Evolutionary conservation across 2,797 vertebrate species (phyloP).

Genomic region (Threskiornis aethiopicus): DNA sequence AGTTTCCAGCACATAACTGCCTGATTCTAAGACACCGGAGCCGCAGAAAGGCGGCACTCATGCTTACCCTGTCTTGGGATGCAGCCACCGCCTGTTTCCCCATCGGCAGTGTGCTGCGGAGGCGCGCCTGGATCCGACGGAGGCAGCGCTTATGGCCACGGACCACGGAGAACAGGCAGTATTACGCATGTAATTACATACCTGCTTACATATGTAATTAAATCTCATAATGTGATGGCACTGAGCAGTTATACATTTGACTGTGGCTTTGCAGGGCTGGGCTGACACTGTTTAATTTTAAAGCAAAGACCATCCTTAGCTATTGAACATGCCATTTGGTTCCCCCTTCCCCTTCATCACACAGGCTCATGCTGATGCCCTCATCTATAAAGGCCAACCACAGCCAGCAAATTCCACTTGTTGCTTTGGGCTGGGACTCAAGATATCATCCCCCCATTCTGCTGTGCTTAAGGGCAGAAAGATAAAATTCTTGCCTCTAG

Average conservation of each 20-base stretch:
- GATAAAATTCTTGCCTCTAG: neutral
- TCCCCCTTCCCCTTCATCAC: neutral
- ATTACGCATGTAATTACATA: accelerated
- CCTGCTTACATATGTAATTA: accelerated
- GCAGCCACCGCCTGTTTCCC: neutral
- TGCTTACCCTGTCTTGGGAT: accelerated
- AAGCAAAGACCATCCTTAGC: neutral
- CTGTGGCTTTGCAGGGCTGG: neutral
- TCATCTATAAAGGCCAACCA: neutral
- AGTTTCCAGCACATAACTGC: accelerated
- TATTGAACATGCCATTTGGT: accelerated
- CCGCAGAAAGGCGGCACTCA: neutral
- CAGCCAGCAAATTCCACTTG: neutral
- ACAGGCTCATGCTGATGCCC: neutral
- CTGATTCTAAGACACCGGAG: accelerated
- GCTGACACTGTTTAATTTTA: neutral
- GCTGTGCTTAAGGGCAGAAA: neutral
- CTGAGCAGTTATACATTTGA: neutral
- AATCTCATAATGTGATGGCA: accelerated
- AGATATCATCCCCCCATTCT: accelerated
- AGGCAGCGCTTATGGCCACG: accelerated
- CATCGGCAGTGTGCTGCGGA: accelerated
- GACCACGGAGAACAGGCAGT: accelerated
- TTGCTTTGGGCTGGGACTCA: neutral
- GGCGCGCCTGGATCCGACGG: accelerated